Evolutionary conservation across 1,140 invertebrate species (phyloP).

Genomic region (Metopolophium dirhodum): DNA sequence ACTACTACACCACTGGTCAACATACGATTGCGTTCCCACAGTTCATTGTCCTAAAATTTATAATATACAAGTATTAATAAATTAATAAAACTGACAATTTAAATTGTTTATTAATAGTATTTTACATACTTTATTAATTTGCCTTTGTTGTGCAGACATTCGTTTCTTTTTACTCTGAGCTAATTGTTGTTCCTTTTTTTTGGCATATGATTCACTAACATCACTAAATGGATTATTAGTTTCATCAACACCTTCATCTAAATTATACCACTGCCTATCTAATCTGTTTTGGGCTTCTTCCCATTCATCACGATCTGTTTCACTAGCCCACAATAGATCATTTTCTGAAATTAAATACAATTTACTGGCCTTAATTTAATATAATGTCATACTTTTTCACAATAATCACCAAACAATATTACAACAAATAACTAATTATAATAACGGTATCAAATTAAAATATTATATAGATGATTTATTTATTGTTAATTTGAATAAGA

Average conservation of each 20-base stretch:
- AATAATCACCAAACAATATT: neutral
- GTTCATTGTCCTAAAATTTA: conserved; percentile 82
- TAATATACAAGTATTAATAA: conserved; percentile 26
- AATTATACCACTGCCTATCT: conserved; percentile 96
- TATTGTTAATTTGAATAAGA: neutral
- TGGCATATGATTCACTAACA: conserved; percentile 88
- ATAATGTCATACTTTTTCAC: neutral
- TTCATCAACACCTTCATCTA: conserved; percentile 93
- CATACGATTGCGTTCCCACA: conserved; percentile 99
- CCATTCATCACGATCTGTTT: conserved; percentile 80
- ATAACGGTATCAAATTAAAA: neutral
- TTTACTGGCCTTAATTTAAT: neutral
- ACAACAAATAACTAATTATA: neutral
- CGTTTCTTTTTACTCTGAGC: conserved; percentile 89
- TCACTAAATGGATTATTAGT: conserved; percentile 91
- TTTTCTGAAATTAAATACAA: conserved; percentile 61
- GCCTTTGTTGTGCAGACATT: conserved; percentile 91
- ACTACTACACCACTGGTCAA: conserved; percentile 94
- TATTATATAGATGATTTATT: neutral
- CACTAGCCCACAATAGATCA: conserved; percentile 66
- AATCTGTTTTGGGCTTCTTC: conserved; percentile 91
- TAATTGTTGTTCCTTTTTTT: conserved; percentile 89
- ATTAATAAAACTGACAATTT: neutral
- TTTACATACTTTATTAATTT: conserved; percentile 79
- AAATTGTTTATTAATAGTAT: neutral